Evolutionary conservation across 2,113 vertebrate species (phyloP).

Genomic region (Sciurus niger): DNA sequence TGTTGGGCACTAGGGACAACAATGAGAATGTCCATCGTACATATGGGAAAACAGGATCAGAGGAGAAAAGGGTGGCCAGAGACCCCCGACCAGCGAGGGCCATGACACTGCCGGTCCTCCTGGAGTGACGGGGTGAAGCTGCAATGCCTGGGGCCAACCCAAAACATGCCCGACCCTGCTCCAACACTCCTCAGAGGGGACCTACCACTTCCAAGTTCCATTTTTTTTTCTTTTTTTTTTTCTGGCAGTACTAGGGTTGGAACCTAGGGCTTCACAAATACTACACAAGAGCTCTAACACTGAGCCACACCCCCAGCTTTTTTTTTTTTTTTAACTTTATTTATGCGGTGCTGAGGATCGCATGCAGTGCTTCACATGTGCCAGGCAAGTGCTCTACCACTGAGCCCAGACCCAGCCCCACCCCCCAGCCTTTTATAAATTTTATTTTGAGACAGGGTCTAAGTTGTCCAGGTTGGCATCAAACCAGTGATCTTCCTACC

Average conservation of each 20-base stretch:
- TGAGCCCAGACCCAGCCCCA: not conserved
- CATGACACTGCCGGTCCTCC: not conserved
- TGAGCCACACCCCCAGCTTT: not conserved
- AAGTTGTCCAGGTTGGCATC: not conserved
- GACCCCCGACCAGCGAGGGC: not conserved
- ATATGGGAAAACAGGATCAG: conserved; percentile 39
- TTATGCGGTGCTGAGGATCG: not conserved
- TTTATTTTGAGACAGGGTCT: not conserved
- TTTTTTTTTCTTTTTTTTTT: not conserved
- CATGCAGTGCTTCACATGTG: not conserved
- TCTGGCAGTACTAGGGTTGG: not conserved
- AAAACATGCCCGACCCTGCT: not conserved
- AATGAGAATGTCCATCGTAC: not conserved
- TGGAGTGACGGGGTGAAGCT: not conserved
- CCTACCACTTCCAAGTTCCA: not conserved
- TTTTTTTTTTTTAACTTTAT: not conserved
- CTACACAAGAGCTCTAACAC: not conserved
- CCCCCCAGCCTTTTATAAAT: not conserved
- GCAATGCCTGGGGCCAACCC: not conserved
- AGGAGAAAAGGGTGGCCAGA: not conserved
- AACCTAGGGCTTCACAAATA: not conserved
- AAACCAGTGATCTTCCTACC: not conserved
- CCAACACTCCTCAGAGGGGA: no score
- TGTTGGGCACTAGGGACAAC: not conserved
- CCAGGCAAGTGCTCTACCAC: not conserved